Evolutionary conservation across 1,140 invertebrate genomes (phyloP).

Genomic region (Heliconius congener): DNA sequence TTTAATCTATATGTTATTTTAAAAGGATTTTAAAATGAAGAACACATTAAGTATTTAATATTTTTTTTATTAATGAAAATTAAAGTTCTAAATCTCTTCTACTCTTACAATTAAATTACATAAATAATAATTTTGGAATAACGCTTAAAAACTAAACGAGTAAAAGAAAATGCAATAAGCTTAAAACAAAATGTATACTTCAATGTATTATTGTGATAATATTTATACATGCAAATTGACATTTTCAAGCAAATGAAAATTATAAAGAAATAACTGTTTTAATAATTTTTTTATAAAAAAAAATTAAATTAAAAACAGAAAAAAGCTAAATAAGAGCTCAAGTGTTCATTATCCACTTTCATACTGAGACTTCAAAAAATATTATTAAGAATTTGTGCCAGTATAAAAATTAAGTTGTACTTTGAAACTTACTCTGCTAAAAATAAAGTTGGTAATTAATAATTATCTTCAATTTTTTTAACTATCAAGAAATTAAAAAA

Average conservation of each 20-base stretch:
- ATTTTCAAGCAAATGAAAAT: no score
- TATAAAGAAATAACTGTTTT: no score
- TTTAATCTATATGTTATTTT: no score
- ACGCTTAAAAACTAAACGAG: constrained; percentile 42
- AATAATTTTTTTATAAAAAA: background rate
- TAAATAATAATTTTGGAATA: constrained; percentile 48
- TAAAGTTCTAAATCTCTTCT: constrained; percentile 33
- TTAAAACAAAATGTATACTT: background rate
- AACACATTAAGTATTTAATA: background rate
- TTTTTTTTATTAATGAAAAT: constrained; percentile 43
- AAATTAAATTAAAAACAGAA: no score
- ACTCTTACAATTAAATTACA: constrained; percentile 36
- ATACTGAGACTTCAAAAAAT: background rate
- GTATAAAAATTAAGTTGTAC: constrained; percentile 20
- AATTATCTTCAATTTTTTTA: background rate
- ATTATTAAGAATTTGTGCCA: constrained; percentile 13
- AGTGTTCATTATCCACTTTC: background rate
- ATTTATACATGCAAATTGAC: no score
- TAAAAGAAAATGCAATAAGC: constrained; percentile 37
- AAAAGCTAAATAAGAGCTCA: background rate
- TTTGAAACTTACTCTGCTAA: constrained; percentile 6
- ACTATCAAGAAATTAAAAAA: background rate
- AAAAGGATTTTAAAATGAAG: background rate
- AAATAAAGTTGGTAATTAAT: background rate
- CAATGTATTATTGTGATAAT: background rate